A percentile compares a stretch with the other conserved stretches of the same genome.
Conservation (phyloP, 2,797 vertebrate species). For the Sebastes paucispinis region DNA sequence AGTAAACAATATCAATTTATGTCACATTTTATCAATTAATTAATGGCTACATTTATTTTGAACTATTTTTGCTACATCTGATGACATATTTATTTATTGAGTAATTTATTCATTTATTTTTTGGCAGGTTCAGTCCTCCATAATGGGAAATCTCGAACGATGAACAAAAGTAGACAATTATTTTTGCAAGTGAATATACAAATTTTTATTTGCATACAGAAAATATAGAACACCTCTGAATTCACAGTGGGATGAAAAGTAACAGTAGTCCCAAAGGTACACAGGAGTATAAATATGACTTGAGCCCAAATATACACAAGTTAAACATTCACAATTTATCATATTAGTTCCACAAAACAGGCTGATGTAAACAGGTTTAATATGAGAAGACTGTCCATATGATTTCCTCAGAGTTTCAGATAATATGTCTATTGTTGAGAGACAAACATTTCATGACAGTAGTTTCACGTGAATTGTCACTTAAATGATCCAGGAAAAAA, state of each 20-base stretch:
- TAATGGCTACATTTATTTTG: no score
- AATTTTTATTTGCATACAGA: constrained; percentile 36
- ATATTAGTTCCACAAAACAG: background rate
- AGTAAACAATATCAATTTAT: no score
- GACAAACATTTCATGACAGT: background rate
- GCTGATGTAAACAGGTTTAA: constrained; percentile 21
- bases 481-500: background rate
- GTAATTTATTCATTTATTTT: no score
- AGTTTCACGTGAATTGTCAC: background rate
- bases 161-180: background rate
- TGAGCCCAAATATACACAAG: background rate
- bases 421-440: background rate
- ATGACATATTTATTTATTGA: no score
- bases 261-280: constrained; percentile 34
- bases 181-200: background rate
- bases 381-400: background rate
- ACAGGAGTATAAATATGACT: constrained; percentile 27
- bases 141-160: background rate
- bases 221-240: constrained; percentile 17
- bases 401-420: background rate
- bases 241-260: constrained; percentile 48
- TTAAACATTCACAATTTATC: background rate
- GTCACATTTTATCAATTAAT: no score
- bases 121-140: no score
- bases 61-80: no score